These are phyloP conservation scores for Punctoribates punctum DNA, from an alignment of 2,888 invertebrate genomes.

Conservation along the genomic window DNA sequence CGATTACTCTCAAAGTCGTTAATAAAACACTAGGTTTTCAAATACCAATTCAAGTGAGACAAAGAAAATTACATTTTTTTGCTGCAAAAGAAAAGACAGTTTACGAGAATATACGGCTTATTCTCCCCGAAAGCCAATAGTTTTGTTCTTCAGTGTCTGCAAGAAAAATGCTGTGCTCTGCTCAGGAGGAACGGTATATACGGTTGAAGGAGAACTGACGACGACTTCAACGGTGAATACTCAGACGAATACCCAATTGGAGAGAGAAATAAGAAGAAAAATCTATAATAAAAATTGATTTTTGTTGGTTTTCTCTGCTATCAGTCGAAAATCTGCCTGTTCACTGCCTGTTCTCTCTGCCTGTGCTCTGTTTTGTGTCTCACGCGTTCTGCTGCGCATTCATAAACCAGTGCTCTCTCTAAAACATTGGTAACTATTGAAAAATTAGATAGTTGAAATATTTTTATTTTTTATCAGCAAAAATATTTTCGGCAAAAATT, in stretches of 20 bases:
- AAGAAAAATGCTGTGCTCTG: no score
- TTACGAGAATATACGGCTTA: no score
- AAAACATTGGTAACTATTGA: background rate
- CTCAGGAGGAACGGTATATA: no score
- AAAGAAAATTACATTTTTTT: background rate
- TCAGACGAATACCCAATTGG: background rate
- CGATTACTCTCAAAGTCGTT: background rate
- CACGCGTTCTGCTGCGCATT: background rate
- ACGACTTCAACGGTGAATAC: background rate
- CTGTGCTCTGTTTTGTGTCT: background rate
- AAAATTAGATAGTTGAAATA: background rate
- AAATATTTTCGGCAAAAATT: no score
- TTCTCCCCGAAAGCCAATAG: no score
- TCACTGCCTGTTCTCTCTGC: background rate
- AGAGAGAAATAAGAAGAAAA: conserved; percentile 3
- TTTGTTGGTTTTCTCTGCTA: background rate
- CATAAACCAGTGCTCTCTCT: background rate
- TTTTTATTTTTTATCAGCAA: no score
- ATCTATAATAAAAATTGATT: conserved; percentile 5
- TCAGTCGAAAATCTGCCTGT: background rate
- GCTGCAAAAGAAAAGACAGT: no score
- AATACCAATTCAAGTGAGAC: background rate
- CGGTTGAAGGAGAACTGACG: background rate
- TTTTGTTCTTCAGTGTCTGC: no score
- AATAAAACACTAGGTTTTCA: background rate